Percentiles rank a stretch among this genome's conserved stretches.
phyloP scores from a whole-genome alignment of 1,140 invertebrate species.

The Melitaea cinxia region DNA sequence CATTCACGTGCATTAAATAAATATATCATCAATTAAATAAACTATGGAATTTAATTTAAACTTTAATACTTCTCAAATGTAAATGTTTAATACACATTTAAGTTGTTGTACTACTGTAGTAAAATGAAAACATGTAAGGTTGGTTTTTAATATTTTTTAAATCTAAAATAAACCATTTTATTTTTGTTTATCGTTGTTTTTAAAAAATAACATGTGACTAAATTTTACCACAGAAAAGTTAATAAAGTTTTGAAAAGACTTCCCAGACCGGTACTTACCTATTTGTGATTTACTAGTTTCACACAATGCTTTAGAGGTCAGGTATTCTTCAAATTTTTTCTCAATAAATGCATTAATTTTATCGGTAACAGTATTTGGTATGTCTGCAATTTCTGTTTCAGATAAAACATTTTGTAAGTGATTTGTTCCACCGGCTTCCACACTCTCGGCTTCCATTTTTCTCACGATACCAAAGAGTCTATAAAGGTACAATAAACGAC shows the following conservation, averaged over 20 bases:
- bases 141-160: no score
- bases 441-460: slow-evolving; percentile 73
- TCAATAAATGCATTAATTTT: slow-evolving; percentile 86
- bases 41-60: no score
- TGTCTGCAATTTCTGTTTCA: slow-evolving; percentile 63
- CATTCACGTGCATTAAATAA: no score
- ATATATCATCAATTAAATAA: no score
- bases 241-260: slow-evolving; percentile 1
- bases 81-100: no score
- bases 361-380: slow-evolving; percentile 59
- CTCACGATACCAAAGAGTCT: slow-evolving; percentile 35
- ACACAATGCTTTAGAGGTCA: slow-evolving; percentile 86
- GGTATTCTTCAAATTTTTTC: slow-evolving; percentile 85
- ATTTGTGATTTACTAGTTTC: slow-evolving; percentile 84
- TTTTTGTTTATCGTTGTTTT: no score
- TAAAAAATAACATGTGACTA: neutral
- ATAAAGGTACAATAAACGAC: neutral
- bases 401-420: slow-evolving; percentile 76
- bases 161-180: no score
- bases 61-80: no score
- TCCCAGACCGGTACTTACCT: slow-evolving; percentile 78
- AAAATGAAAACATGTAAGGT: no score
- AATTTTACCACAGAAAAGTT: neutral
- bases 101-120: no score
- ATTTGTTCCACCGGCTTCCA: slow-evolving; percentile 71